Evolutionary conservation across 2,797 vertebrate genomes (phyloP).

Genomic region (Platalea minor): DNA sequence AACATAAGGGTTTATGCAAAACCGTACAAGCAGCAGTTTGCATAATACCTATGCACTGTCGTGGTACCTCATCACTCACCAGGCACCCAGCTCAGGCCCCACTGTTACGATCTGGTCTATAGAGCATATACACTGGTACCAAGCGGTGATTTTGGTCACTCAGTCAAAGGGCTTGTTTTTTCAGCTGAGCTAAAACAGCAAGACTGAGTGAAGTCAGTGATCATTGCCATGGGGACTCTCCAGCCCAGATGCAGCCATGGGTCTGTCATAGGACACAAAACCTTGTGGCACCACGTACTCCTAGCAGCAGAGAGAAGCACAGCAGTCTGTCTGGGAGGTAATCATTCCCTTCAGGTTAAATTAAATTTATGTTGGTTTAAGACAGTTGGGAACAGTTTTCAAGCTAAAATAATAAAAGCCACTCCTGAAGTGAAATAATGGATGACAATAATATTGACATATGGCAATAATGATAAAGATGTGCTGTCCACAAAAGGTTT

Average conservation of each 20-base stretch:
- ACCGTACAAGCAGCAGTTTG: background rate
- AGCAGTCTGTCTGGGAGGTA: background rate
- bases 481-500: background rate
- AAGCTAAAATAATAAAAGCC: background rate
- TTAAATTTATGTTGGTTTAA: background rate
- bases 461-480: background rate
- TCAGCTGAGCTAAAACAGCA: background rate
- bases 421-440: background rate
- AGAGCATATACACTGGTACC: background rate
- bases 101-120: background rate
- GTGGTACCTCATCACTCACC: fast-evolving
- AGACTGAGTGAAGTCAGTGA: background rate
- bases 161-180: background rate
- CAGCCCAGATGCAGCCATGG: background rate
- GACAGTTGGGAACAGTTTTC: background rate
- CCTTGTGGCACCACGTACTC: background rate
- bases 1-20: background rate
- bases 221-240: background rate
- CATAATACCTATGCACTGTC: background rate
- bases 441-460: background rate
- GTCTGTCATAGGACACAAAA: background rate
- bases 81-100: background rate
- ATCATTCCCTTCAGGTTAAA: background rate
- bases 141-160: background rate
- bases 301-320: background rate